phyloP scores from a whole-genome alignment of 2,113 vertebrate species.

The Hypocryptadius cinnamomeus region DNA sequence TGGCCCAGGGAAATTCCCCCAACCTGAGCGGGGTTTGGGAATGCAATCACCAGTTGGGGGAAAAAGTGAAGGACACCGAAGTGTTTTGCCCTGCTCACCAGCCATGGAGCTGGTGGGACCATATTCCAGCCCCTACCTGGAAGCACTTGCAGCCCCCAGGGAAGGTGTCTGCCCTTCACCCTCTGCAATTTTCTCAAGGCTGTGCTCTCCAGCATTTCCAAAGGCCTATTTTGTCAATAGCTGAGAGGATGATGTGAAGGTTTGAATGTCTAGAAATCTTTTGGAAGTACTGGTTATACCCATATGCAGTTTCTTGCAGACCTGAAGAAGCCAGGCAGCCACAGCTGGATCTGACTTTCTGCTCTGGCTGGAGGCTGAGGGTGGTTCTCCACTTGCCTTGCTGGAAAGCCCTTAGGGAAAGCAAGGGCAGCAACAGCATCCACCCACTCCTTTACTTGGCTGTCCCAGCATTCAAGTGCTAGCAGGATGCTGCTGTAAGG shows the following conservation, averaged over 20 bases:
- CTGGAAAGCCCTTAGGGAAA: neutral
- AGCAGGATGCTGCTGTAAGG: neutral
- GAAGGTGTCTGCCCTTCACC: neutral
- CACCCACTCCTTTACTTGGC: neutral
- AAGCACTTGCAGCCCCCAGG: neutral
- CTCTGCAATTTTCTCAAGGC: neutral
- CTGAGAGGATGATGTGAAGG: neutral
- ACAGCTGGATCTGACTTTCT: neutral
- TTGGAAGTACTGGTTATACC: neutral
- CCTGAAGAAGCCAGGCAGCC: neutral
- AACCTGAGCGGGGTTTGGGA: neutral
- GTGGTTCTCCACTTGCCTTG: neutral
- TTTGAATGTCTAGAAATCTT: neutral
- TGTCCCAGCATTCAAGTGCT: neutral
- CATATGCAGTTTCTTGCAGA: neutral
- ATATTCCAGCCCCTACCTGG: neutral
- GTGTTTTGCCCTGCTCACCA: neutral
- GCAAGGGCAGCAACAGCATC: neutral
- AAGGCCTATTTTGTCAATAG: neutral
- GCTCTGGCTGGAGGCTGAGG: neutral
- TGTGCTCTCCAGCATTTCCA: neutral
- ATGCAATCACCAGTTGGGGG: rapidly evolving
- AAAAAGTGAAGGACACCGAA: neutral
- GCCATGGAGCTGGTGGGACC: neutral
- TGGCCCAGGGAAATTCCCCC: neutral